Base-by-base conservation (phyloP, 2,113 vertebrate genomes). In the Campylorhamphus procurvoides region DNA sequence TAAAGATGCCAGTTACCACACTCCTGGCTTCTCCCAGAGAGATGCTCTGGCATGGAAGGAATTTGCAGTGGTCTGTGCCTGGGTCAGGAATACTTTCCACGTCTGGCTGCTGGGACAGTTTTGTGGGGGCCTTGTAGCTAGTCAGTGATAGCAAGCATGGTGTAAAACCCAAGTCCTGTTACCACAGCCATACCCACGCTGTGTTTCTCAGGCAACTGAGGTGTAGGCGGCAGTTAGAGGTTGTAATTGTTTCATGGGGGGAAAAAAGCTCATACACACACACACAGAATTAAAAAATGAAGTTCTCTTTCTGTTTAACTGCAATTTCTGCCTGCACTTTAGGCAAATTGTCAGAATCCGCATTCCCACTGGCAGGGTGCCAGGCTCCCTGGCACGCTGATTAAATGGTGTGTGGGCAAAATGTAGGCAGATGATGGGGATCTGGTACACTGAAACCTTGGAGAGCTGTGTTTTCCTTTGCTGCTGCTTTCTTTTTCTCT, bases 201-300 rank as follows among this genome's bases (percentile, higher is more conserved):
- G 75, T n/a, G 88, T 97, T 97, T 97, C 96, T 97, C 81, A 87
- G 96, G 96, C 97, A 97, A 96, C 97, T 84, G 94, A 75, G 79
- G 22, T 47, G 96, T 97, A 76, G 97, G 96, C 0, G 47, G 93
- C 50, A 94, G 84, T 75, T 87, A 88, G 94, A 93, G 56, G 42
- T 84, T 92, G 91, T 94, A 93, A 93, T 96, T 96, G 88, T 96
- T 96, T 95, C 28, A 7, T 39, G 9, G 15, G 8, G 47, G 71
- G 4, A 3, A 37, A 56, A 77, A 77, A 37, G 6, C 31, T 67
- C 40, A 47, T 68, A 76, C 5, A 49, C 44, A 89, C 10, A 10
- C 5, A 49, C 44, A 89, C 10, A 10, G 12, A 33, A 35, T 39
- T 52, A 29, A 64, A 46, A 67, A 74, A 71, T 29, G 12, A 87